Percentiles rank a stretch among this genome's conserved stretches.
phyloP scores from a whole-genome alignment of 2,797 vertebrate genomes.

The Enoplosus armatus region DNA sequence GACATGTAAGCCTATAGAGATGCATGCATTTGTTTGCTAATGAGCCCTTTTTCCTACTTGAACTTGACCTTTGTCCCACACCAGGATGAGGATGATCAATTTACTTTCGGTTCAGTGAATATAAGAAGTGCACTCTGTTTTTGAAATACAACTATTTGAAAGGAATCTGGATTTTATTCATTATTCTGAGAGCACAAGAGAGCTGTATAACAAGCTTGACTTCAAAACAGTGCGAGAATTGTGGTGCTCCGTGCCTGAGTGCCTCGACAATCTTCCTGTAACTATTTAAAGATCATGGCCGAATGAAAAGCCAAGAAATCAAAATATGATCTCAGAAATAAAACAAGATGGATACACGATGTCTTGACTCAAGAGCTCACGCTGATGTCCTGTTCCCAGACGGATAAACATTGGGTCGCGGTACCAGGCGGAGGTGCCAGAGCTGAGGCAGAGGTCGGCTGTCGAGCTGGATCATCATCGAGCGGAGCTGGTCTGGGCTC shows the following conservation, averaged over 20 bases:
- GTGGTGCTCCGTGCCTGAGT: neutral
- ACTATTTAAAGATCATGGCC: conserved; percentile 45
- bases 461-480: conserved; percentile 89
- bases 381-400: conserved; percentile 74
- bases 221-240: conserved; percentile 23
- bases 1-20: neutral
- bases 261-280: conserved; percentile 20
- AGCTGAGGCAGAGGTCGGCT: conserved; percentile 86
- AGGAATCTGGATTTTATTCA: conserved; percentile 24
- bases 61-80: conserved; percentile 3
- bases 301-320: conserved; percentile 26
- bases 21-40: neutral
- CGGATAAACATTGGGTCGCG: conserved; percentile 96
- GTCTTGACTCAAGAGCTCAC: conserved; percentile 21
- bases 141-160: neutral
- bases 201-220: conserved; percentile 4
- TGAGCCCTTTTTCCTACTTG: conserved; percentile 3
- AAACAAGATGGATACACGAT: neutral
- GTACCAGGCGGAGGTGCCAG: conserved; percentile 97
- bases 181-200: conserved; percentile 24
- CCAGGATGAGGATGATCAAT: neutral
- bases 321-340: conserved; percentile 24
- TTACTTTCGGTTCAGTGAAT: conserved; percentile 10
- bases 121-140: conserved; percentile 15
- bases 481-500: conserved; percentile 93